A percentile compares a stretch with the other conserved stretches of the same genome.
Conservation (phyloP, 2,113 vertebrate species). For the Noturus placidus region DNA sequence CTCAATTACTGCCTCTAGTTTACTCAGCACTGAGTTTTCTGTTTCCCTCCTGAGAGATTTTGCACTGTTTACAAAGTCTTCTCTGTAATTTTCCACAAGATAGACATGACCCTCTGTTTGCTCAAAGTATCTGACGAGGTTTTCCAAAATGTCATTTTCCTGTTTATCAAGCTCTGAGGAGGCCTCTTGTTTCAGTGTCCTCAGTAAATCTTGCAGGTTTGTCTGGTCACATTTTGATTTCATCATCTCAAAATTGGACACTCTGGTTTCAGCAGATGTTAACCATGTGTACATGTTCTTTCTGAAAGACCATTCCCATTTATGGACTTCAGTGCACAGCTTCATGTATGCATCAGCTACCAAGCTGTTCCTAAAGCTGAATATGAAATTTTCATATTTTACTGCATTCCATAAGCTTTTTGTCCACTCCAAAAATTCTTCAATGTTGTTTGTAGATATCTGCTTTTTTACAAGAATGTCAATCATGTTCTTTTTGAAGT, state of each 20-base stretch:
- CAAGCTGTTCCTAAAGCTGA: constrained; percentile 70
- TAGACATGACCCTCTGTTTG: constrained; percentile 55
- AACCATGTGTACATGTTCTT: constrained; percentile 61
- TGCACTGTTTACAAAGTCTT: constrained; percentile 56
- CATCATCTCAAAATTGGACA: constrained; percentile 59
- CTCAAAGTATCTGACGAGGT: constrained; percentile 58
- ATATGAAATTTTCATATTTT: constrained; percentile 72
- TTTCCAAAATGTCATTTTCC: constrained; percentile 52
- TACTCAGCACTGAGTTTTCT: not conserved
- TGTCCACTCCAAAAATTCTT: constrained; percentile 62
- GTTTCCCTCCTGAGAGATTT: constrained; percentile 51
- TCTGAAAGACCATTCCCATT: constrained; percentile 67
- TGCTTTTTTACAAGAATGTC: constrained; percentile 35
- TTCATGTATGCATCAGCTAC: constrained; percentile 67
- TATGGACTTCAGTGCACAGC: constrained; percentile 61
- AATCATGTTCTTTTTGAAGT: constrained; percentile 65
- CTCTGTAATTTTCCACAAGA: constrained; percentile 61
- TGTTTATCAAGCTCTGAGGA: constrained; percentile 28
- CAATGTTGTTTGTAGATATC: constrained; percentile 43
- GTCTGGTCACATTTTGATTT: constrained; percentile 16
- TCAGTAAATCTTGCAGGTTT: constrained; percentile 46
- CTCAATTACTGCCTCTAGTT: constrained; percentile 44
- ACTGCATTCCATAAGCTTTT: constrained; percentile 67
- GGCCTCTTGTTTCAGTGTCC: constrained; percentile 41
- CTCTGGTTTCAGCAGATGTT: constrained; percentile 55